Evolutionary conservation across 2,888 invertebrate genomes (phyloP), one percentile per base, ranked within the genome.

Genomic region (Chelonus formosanus): DNA sequence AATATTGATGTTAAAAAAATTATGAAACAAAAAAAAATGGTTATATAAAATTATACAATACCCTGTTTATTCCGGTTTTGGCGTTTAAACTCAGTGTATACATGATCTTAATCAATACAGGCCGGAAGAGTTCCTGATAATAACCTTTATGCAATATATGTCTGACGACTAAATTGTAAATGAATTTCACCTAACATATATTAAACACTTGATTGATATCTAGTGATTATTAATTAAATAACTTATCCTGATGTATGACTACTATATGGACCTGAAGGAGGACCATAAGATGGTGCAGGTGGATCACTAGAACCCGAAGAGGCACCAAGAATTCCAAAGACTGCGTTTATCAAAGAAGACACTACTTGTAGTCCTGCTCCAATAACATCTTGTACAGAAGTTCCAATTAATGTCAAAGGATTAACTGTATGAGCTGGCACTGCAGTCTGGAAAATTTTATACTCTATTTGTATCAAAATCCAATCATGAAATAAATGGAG

Each of bases 301-400:
- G 63, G 71, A 6, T 45, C 53, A 43, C 31, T 32, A 44, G 58
- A 48, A 5, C 58, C 8, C 8, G 77, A 80, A 3, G 82, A 80
- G 3, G 79, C 76, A n/a, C 78, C 79, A 1, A 80, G 57, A 6
- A 83, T 70, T 20, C 80, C 77, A 5, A 78, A 75, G 4, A 78
- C 69, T 3, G 80, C 76, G 52, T 74, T 73, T 10, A 81, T 69
- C 4, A 83, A 52, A 3, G 80, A 75, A 3, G 77, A 71, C 0
- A 78, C 74, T 4, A 83, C 70, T 34, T 78, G 75, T 4, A 81
- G 61, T 5, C 78, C 75, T 3, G 79, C 77, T 5, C 78, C 76
- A 4, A 84, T 43, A 55, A 83, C 75, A 6, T 82, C 80, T 63
- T 83, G 79, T 40, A 83, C 61, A 3, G 82, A 72, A 3, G 68